Base-by-base conservation (phyloP, 2,888 invertebrate genomes). In the Pelosia muscerda region DNA sequence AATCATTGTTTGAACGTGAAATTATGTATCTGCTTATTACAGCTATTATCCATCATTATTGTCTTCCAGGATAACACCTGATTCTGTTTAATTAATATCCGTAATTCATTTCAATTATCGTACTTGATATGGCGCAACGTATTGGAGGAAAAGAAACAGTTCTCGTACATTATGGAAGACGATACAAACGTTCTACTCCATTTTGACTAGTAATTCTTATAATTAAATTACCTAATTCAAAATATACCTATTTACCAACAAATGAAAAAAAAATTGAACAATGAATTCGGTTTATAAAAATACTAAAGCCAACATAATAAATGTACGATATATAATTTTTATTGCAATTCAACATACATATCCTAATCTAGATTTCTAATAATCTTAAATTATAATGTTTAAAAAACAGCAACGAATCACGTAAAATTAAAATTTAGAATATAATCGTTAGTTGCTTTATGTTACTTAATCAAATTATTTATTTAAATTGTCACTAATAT, bases 11-110 rank as follows among this genome's bases (percentile, higher is more conserved):
- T 89, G 88, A 91, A 92, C 88, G 86, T 90, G 90, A 91, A 92
- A 90, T 92, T 90, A 90, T 86, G 88, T 90, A 88, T 92, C 84
- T 91, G 91, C 90, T 89, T 90, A 90, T 77, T 74, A 87, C 88
- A 89, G 91, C 91, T 93, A 93, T 92, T 90, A 90, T 90, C 89
- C 91, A 86, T 90, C 92, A 93, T 95, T 95, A 95, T 94, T 95
- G 94, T 95, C 94, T 90, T 91, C 91, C 94, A 92, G 93, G 92
- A 89, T 91, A 90, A 90, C 82, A 90, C 92, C 92, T 93, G 92
- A 82, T 84, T 83, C 81, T 82, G 84, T 83, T 74, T 84, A 86
- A 81, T 83, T 82, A 84, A 72, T 83, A 84, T 85, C 81, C 83
- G 82, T 84, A 63, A 81, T 82, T 81, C 76, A 74, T 74, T 76